Evolutionary conservation across 2,888 invertebrate species (phyloP), one percentile per base, ranked within the genome.

Genomic region (Bhutanitis thaidina): DNA sequence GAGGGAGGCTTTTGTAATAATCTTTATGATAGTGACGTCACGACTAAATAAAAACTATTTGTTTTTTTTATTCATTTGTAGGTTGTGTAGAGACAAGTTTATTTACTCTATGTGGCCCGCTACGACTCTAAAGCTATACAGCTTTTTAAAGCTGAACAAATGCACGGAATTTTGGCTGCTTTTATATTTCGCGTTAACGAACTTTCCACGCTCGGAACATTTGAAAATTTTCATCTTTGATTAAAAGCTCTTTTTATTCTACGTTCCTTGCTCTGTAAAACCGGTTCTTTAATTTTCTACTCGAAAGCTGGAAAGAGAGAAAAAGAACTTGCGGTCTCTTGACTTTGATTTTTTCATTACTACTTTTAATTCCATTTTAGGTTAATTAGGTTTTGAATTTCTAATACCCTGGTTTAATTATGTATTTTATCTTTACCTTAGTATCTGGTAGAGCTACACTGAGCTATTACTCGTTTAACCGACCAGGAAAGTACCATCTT

Each of bases 151-250:
- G 32, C 34, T 27, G 8, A n/a, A 48, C 40, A 48, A 27, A 27
- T 14, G 49, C 43, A 20, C 13, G 7, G 20, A 29, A 41, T 37
- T 34, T 39, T 27, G 27, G 12, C 8, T 16, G 34, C 36, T 39
- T 44, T 34, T 27, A 38, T 39, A 50, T 39, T 15, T 44, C 44
- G 44, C 44, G 44, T 39, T 40, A 50, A 50, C 44, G 50, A 50
- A 50, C 50, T 50, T 50, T 40, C 39, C 39, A 38, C 44, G 25
- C 38, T 27, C 34, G 34, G 35, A 29, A 45, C 13, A 44, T 50
- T 44, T 34, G n/a, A 44, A 45, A 45, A 40, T 39, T 50, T 50
- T 44, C 50, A 50, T 50, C 50, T 50, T 50, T 45, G 50, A 50
- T 50, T 45, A 50, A 40, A 50, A 35, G 16, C 40, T 45, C 16